Percentiles rank a stretch among this genome's conserved stretches.
These are phyloP conservation scores for Stegodyphus dumicola DNA, from an alignment of 1,140 invertebrate species.

Conservation along the genomic window DNA sequence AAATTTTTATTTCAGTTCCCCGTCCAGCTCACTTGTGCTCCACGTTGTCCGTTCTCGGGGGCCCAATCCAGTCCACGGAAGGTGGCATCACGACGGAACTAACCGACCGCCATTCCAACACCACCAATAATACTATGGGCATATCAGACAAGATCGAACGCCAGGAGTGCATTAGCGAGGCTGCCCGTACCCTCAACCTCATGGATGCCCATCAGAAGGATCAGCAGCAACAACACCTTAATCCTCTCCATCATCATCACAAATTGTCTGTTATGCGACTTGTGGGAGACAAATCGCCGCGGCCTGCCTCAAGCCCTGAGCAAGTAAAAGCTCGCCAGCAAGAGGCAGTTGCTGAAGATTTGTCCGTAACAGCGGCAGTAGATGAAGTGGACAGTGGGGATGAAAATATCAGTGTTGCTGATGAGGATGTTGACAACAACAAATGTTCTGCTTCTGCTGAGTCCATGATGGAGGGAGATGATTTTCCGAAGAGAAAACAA, in stretches of 20 bases:
- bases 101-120: constrained; percentile 6
- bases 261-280: constrained; percentile 50
- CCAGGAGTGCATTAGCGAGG: constrained; percentile 56
- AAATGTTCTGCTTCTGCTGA: constrained; percentile 21
- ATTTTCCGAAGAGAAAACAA: constrained; percentile 88
- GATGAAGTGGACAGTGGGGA: constrained; percentile 43
- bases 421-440: constrained; percentile 36
- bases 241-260: constrained; percentile 14
- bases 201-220: constrained; percentile 46
- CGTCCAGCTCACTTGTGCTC: constrained; percentile 41
- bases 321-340: constrained; percentile 22
- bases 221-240: constrained; percentile 6
- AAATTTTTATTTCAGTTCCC: constrained; percentile 18
- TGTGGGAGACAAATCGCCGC: constrained; percentile 38
- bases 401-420: constrained; percentile 36
- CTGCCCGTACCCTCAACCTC: constrained; percentile 53
- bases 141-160: constrained; percentile 59
- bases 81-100: constrained; percentile 40
- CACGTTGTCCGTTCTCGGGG: constrained; percentile 50
- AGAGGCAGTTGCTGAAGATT: constrained; percentile 35
- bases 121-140: constrained; percentile 48
- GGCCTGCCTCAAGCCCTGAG: constrained; percentile 19
- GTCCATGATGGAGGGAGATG: constrained; percentile 79
- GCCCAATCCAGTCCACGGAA: constrained; percentile 35
- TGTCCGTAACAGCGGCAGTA: constrained; percentile 21